phyloP scores from a whole-genome alignment of 2,888 invertebrate species.

The Lasioglossum marginatum region DNA sequence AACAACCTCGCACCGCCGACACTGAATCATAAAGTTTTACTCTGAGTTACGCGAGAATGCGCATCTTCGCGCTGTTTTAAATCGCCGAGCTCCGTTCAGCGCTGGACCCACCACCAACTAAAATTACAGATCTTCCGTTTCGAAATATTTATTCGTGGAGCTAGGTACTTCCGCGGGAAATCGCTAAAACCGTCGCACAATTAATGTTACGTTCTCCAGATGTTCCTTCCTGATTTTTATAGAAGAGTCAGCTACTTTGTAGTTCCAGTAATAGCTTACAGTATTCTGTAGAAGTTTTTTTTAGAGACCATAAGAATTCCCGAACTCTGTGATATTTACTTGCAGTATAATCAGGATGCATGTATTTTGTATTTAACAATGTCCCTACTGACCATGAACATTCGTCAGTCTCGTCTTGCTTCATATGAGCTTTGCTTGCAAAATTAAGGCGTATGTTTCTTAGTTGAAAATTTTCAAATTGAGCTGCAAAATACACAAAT shows the following conservation, averaged over 20 bases:
- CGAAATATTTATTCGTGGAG: background rate
- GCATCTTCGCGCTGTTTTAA: background rate
- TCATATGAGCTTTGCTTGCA: too few relatives aligned
- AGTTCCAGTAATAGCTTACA: too few relatives aligned
- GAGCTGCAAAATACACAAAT: too few relatives aligned
- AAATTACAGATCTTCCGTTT: background rate
- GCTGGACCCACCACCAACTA: background rate
- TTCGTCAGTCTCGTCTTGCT: too few relatives aligned
- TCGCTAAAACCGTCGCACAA: background rate
- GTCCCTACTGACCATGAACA: too few relatives aligned
- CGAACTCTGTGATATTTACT: too few relatives aligned
- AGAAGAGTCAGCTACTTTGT: background rate
- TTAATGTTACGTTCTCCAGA: background rate
- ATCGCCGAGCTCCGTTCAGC: background rate
- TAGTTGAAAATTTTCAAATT: too few relatives aligned
- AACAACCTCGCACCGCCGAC: background rate
- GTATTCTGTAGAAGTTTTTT: too few relatives aligned
- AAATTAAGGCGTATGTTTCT: too few relatives aligned
- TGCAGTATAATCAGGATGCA: too few relatives aligned
- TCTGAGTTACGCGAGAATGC: constrained; percentile 28
- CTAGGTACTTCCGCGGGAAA: background rate
- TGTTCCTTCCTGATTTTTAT: background rate
- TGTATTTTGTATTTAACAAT: too few relatives aligned
- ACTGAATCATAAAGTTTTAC: constrained; percentile 33
- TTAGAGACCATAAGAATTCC: too few relatives aligned